Conservation (phyloP, 1,140 invertebrate species). For the Drosophila arizonae region DNA sequence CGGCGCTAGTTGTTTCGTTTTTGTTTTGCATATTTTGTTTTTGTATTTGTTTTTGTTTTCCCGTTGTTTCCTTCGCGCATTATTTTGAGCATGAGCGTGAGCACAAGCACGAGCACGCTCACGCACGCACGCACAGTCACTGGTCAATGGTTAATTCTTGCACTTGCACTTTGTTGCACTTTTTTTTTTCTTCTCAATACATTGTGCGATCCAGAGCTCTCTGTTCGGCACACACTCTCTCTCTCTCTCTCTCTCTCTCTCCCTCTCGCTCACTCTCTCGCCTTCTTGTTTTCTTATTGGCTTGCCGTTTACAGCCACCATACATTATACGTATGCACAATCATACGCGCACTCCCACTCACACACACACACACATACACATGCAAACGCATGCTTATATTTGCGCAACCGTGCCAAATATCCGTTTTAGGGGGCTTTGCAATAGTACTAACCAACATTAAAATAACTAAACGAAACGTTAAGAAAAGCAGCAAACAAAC, state of each 20-base stretch:
- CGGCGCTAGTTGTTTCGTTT: constrained; percentile 16
- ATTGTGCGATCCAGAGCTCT: not conserved
- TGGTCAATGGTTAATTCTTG: constrained; percentile 36
- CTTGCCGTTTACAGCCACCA: constrained; percentile 17
- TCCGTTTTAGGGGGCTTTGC: constrained; percentile 23
- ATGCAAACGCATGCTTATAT: not conserved
- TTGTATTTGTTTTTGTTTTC: not conserved
- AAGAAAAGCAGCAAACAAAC: constrained; percentile 30
- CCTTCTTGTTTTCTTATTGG: constrained; percentile 38
- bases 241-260: not conserved
- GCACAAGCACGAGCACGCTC: constrained; percentile 7
- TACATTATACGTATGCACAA: not conserved
- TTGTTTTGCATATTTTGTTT: constrained; percentile 7
- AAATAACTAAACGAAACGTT: constrained; percentile 11
- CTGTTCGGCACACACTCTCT: constrained; percentile 9
- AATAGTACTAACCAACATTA: constrained; percentile 29
- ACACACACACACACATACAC: constrained; percentile 1
- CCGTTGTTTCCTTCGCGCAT: constrained; percentile 15
- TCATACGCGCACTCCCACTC: not conserved
- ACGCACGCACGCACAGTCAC: constrained; percentile 24
- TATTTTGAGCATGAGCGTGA: not conserved
- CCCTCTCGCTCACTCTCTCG: not conserved
- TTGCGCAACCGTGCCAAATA: constrained; percentile 27
- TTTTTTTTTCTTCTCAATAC: not conserved
- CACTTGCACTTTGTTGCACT: constrained; percentile 47